phyloP scores from a whole-genome alignment of 2,797 vertebrate species.

The Hydrocynus forskahlii region DNA sequence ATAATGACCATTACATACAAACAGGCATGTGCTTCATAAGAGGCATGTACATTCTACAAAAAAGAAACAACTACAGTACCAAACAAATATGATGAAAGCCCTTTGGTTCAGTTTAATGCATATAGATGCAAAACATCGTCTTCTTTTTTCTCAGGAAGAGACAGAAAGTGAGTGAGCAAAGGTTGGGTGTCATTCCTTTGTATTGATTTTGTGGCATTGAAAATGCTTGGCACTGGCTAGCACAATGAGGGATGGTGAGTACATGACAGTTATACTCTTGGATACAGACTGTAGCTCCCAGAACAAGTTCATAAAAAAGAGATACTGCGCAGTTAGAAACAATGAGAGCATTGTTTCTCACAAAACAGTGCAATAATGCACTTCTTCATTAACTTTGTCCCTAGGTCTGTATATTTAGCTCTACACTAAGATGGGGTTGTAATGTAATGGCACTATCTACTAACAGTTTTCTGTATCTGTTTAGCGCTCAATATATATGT shows the following conservation, averaged over 20 bases:
- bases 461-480: background rate
- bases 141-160: background rate
- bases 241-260: background rate
- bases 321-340: background rate
- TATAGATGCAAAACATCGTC: background rate
- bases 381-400: background rate
- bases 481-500: too few species aligned
- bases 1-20: background rate
- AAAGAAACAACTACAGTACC: background rate
- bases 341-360: too few species aligned
- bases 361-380: background rate
- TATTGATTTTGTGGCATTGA: conserved; percentile 28
- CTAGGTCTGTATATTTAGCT: background rate
- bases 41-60: background rate
- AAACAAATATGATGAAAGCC: background rate
- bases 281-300: background rate
- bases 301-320: conserved; percentile 12
- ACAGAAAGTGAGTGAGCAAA: background rate
- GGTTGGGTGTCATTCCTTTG: background rate
- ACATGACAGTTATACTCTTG: conserved; percentile 12
- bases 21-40: background rate
- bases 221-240: background rate
- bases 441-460: too few species aligned
- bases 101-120: background rate
- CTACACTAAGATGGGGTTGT: background rate